Evolutionary conservation across 2,113 vertebrate genomes (phyloP).

Genomic region (Solea solea): DNA sequence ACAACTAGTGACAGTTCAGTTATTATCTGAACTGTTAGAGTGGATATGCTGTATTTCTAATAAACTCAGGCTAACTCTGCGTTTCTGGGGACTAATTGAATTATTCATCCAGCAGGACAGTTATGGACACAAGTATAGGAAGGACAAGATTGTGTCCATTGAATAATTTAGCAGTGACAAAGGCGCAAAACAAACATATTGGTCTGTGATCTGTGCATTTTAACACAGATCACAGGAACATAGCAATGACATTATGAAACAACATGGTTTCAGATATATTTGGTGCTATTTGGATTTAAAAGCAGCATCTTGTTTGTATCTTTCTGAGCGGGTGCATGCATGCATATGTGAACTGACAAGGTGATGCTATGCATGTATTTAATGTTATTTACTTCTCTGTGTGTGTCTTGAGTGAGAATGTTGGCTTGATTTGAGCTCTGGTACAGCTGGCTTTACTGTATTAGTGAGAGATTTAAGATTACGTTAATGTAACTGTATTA

Average conservation of each 20-base stretch:
- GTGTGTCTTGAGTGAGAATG: no score
- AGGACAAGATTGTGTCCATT: background rate
- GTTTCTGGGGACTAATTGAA: background rate
- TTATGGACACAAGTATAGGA: background rate
- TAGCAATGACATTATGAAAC: background rate
- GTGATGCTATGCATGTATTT: no score
- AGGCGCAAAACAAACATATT: constrained; percentile 30
- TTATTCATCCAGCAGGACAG: background rate
- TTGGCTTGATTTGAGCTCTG: no score
- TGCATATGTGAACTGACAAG: no score
- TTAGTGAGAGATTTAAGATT: no score
- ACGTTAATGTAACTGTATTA: no score
- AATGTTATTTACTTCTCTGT: no score
- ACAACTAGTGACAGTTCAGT: no score
- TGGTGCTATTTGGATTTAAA: background rate
- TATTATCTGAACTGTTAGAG: no score
- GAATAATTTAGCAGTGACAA: background rate
- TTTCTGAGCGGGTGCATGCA: constrained; percentile 3
- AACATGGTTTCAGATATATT: background rate
- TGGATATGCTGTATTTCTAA: no score
- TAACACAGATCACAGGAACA: background rate
- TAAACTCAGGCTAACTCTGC: no score
- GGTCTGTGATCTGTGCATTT: background rate
- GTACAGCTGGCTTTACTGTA: no score
- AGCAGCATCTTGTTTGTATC: constrained; percentile 4